Percentiles rank a stretch among this genome's conserved stretches.
Conservation (phyloP, 1,140 invertebrate genomes). For the Thaumatotibia leucotreta region DNA sequence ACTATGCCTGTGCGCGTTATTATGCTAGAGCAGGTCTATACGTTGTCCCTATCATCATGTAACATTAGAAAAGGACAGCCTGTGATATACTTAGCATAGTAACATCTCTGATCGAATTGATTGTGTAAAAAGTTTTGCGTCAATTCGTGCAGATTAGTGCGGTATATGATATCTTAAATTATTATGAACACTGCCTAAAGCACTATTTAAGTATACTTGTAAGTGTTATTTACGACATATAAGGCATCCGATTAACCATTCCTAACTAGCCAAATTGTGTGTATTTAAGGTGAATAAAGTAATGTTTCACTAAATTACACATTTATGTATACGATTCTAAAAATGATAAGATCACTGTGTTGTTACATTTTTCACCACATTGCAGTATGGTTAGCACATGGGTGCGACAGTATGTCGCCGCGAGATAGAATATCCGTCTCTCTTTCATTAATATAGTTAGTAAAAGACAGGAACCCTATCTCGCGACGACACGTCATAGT, state of each 20-base stretch:
- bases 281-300: slow-evolving; percentile 14
- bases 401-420: no score
- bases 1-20: background rate
- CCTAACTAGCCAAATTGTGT: slow-evolving; percentile 41
- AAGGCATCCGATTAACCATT: slow-evolving; percentile 22
- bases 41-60: background rate
- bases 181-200: slow-evolving; percentile 6
- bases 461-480: no score
- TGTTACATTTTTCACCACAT: no score
- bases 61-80: background rate
- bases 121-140: background rate
- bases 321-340: background rate
- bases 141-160: background rate
- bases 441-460: no score
- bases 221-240: background rate
- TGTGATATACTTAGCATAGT: background rate
- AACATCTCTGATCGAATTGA: background rate
- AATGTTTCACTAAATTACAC: background rate
- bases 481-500: no score
- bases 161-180: background rate
- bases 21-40: background rate
- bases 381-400: no score
- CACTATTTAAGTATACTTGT: slow-evolving; percentile 6
- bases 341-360: background rate
- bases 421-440: no score